A percentile compares a stretch with the other conserved stretches of the same genome.
phyloP scores from a whole-genome alignment of 2,888 invertebrate genomes.

The Xanthia togata region DNA sequence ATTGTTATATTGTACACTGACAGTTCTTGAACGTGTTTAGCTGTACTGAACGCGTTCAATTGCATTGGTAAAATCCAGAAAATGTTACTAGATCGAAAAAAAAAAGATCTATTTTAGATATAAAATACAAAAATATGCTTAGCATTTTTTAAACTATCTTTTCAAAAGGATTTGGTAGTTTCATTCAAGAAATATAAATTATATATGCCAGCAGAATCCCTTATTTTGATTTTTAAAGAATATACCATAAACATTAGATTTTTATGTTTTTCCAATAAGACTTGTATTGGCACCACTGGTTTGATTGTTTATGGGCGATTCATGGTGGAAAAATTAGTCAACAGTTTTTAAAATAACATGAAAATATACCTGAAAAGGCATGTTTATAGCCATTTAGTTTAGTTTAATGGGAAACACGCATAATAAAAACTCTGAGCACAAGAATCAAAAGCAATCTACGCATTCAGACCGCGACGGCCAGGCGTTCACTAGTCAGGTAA shows the following conservation, averaged over 20 bases:
- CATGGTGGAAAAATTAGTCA: conserved; percentile 76
- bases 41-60: too few species aligned
- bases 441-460: conserved; percentile 78
- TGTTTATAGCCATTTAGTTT: conserved; percentile 65
- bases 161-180: background rate
- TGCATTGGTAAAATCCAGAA: too few species aligned
- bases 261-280: conserved; percentile 16
- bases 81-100: conserved; percentile 9
- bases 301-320: conserved; percentile 72
- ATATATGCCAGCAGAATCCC: background rate
- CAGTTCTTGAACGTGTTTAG: too few species aligned
- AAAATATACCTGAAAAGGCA: conserved; percentile 64
- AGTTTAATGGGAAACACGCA: conserved; percentile 89
- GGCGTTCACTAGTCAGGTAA: conserved; percentile 88
- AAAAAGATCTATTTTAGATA: too few species aligned
- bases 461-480: conserved; percentile 82
- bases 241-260: conserved; percentile 19
- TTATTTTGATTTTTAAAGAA: background rate
- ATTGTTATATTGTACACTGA: too few species aligned
- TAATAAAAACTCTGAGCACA: conserved; percentile 79
- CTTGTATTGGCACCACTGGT: conserved; percentile 42
- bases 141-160: too few species aligned
- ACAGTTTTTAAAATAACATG: conserved; percentile 69
- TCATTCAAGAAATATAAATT: background rate
- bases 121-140: too few species aligned